Conservation (phyloP, 2,797 vertebrate genomes). For the Melanotaenia pygmaea region DNA sequence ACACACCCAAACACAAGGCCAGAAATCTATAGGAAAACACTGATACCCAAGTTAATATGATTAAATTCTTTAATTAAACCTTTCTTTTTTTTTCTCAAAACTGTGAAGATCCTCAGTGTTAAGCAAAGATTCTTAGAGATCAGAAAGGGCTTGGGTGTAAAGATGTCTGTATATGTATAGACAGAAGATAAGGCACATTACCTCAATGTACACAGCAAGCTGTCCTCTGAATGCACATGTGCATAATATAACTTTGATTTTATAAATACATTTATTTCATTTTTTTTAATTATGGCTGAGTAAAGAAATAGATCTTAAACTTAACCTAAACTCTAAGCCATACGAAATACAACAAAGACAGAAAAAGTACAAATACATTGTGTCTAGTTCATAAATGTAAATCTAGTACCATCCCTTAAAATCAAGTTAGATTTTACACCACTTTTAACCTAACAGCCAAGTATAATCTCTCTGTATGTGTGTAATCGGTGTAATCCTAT, state of each 20-base stretch:
- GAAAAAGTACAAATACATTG: background rate
- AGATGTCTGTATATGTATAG: background rate
- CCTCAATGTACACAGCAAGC: too few species aligned
- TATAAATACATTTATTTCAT: too few species aligned
- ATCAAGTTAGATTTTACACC: background rate
- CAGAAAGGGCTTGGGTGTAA: background rate
- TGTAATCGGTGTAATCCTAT: constrained; percentile 38
- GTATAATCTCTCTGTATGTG: constrained; percentile 8
- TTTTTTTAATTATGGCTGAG: too few species aligned
- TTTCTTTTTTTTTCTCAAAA: background rate
- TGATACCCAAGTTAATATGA: too few species aligned
- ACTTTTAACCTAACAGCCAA: background rate
- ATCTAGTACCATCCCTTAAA: constrained; percentile 1
- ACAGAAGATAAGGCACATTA: too few species aligned
- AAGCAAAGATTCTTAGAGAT: background rate
- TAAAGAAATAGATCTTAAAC: too few species aligned
- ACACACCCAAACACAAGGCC: too few species aligned
- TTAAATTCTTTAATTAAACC: too few species aligned
- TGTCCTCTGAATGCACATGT: too few species aligned
- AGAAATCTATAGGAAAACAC: too few species aligned
- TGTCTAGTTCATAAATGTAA: constrained; percentile 15
- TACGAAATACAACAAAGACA: constrained; percentile 26
- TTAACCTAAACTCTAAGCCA: too few species aligned
- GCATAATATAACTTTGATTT: too few species aligned
- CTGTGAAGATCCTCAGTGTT: background rate